Percentiles rank a stretch among this genome's conserved stretches.
Conservation (phyloP, 2,888 invertebrate genomes). For the Aradus depressus region DNA sequence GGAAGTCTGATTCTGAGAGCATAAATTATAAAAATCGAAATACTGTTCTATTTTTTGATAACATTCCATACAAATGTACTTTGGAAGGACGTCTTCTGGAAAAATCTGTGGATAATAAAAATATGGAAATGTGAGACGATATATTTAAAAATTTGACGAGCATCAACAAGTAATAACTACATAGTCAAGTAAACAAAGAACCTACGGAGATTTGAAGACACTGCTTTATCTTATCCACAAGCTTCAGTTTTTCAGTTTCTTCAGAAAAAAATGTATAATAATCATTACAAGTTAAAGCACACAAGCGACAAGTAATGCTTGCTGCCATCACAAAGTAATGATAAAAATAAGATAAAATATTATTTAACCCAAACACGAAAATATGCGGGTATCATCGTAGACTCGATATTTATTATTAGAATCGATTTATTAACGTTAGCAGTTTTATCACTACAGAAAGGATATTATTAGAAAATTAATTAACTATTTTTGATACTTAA, state of each 20-base stretch:
- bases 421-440: no score
- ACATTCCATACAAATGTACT: slow-evolving; percentile 33
- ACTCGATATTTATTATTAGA: no score
- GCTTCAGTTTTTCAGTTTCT: slow-evolving; percentile 31
- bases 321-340: slow-evolving; percentile 14
- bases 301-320: slow-evolving; percentile 24
- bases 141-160: neutral
- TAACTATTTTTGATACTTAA: no score
- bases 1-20: slow-evolving; percentile 33
- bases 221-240: slow-evolving; percentile 33
- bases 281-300: slow-evolving; percentile 28
- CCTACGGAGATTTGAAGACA: slow-evolving; percentile 35
- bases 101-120: slow-evolving; percentile 30
- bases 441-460: no score
- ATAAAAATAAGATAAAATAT: slow-evolving; percentile 8
- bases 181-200: no score
- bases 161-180: no score
- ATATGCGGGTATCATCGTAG: no score
- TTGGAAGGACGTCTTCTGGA: slow-evolving; percentile 33
- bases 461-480: no score
- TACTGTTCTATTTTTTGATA: slow-evolving; percentile 32
- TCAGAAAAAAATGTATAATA: slow-evolving; percentile 32
- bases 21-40: slow-evolving; percentile 33
- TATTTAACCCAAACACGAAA: no score
- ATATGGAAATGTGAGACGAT: neutral